Evolutionary conservation across 92 coral and sea anemone genomes (phyloP).

Genomic region (Zoanthus sociatus): DNA sequence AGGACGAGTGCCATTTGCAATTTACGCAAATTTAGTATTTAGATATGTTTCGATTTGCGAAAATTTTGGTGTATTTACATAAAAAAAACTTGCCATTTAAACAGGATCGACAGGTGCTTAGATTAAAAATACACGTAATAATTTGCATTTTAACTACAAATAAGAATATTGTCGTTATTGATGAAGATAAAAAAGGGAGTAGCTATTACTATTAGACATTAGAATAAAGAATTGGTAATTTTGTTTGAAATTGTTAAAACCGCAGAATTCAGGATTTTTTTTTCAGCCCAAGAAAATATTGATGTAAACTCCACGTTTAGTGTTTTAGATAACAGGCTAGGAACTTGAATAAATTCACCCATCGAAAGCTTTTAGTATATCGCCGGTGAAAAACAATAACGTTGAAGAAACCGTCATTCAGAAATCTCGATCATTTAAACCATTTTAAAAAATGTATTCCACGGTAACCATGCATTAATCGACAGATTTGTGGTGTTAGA

Average conservation of each 20-base stretch:
- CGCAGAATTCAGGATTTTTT: neutral
- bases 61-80: slow-evolving; percentile 4
- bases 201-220: neutral
- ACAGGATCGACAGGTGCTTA: slow-evolving; percentile 14
- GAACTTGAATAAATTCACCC: neutral
- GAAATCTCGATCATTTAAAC: neutral
- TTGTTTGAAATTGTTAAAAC: neutral
- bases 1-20: neutral
- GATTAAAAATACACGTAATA: neutral
- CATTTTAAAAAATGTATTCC: neutral
- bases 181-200: neutral
- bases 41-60: neutral
- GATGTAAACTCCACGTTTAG: neutral
- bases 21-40: neutral
- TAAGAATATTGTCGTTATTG: neutral
- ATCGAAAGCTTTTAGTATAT: neutral
- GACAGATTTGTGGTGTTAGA: neutral
- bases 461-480: neutral
- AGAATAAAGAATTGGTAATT: neutral
- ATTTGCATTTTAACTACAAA: slow-evolving; percentile 40
- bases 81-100: neutral
- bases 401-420: neutral
- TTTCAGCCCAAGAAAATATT: neutral
- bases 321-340: neutral
- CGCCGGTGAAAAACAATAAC: neutral